Base-by-base conservation (phyloP, 2,113 vertebrate species). In the Vulpes vulpes region DNA sequence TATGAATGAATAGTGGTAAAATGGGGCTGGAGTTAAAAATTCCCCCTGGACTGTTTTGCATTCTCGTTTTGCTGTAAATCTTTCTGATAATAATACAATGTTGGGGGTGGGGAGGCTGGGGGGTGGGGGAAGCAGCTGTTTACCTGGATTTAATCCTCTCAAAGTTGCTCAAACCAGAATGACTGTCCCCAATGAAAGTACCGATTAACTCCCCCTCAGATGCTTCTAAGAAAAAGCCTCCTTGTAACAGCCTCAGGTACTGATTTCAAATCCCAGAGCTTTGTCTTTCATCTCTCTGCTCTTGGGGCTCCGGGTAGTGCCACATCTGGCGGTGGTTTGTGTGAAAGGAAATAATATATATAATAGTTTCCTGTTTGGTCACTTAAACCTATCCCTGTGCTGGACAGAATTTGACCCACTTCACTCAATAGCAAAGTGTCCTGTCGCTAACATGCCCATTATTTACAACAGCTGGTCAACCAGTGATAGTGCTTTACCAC, bases 301-400 rank as follows among this genome's bases (percentile, higher is more conserved):
- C 30, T 65, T 60, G 43, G 81, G 92, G 81, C 79, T 96, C 92
- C n/a, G 96, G 73, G 92, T 83, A 79, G 55, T 73, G 94, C 97
- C 97, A 96, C 95, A 95, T 98, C 96, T 96, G 97, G 84, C 32
- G 51, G 95, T 94, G 97, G 97, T 98, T 98, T 97, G 85, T 91
- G 81, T 83, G 89, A 97, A 96, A 97, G 98, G 97, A 98, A 97
- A 97, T 96, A 81, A 96, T 97, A 87, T 74, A 89, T 94, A 95
- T 89, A 97, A 98, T 97, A 79, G 90, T 96, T 98, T 98, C 97
- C 97, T 98, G 96, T 97, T 94, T 96, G 97, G 96, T 95, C 96
- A 95, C 78, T 96, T 88, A 85, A 95, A 93, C 81, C 51, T 85
- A 38, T 79, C 65, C 81, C 19, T 78, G 27, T 81, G 43, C 95